Conservation (phyloP, 1,140 invertebrate species). For the Dreissena rostriformis region DNA sequence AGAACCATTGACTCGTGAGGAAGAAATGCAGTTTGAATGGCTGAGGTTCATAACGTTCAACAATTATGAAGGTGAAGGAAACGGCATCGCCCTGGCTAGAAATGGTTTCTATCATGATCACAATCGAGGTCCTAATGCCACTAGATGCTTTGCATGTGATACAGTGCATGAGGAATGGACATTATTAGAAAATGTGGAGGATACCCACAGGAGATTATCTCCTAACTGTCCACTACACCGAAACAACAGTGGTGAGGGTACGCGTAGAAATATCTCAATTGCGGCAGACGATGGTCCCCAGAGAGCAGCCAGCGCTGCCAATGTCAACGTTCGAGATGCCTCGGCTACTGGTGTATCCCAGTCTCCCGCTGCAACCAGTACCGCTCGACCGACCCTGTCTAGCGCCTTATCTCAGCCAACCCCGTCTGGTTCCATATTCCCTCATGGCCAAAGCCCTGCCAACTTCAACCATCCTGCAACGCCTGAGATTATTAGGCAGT, state of each 20-base stretch:
- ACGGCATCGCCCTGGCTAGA: neutral
- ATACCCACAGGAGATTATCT: constrained; percentile 12
- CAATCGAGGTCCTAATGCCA: neutral
- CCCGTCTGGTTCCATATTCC: no score
- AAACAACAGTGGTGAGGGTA: neutral
- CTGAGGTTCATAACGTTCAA: neutral
- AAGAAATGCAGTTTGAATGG: constrained; percentile 7
- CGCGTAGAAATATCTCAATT: neutral
- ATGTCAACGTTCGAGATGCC: no score
- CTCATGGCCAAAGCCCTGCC: no score
- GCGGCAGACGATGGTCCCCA: neutral
- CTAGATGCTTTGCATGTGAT: neutral
- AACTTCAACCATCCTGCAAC: no score
- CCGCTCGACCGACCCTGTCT: no score
- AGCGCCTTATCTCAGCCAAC: no score
- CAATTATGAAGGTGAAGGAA: constrained; percentile 5
- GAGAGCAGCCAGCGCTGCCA: no score
- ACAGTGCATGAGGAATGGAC: constrained; percentile 11
- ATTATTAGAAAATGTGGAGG: constrained; percentile 10
- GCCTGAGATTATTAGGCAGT: no score
- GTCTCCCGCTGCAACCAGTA: no score
- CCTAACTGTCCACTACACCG: constrained; percentile 33
- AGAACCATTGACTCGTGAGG: neutral
- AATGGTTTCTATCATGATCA: constrained; percentile 13
- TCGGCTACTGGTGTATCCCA: no score